Base-by-base conservation (phyloP, 2,888 invertebrate genomes). In the Drosophila suboccidentalis region DNA sequence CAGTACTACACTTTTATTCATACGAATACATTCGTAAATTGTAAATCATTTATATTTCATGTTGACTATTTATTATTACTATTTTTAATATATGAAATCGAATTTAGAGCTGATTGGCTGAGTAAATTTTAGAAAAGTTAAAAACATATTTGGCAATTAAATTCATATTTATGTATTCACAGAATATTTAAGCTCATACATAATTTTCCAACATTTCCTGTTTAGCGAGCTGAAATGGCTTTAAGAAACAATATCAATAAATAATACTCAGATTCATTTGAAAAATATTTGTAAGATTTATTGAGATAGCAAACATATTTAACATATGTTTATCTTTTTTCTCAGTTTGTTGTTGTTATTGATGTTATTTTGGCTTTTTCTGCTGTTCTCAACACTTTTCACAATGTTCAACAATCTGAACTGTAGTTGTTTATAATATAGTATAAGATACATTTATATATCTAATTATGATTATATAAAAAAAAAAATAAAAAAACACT, bases 241-340 rank as follows among this genome's bases (percentile, higher is more conserved):
- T 26, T 10, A 5, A 4, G 11, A 4, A 0, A 15, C 26, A 53
- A 39, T 15, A 3, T 39, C n/a, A 53, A 32, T 13, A 13, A 36
- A 15, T 26, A 32, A 22, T 29, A 34, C 10, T 5, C 13, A 2
- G 22, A 43, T 50, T 58, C 13, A 11, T 49, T 66, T 66, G 61
- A 26, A 44, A 43, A 75, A 78, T 78, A 73, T 60, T 63, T 60
- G 47, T 60, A 63, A 55, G 29, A 61, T 78, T 78, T 80, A 78
- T 78, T 78, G 77, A 78, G 68, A 72, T 60, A 78, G 72, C 78
- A 72, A 68, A 60, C 41, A 54, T 63, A 58, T 51, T 22, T 0
- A 44, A 47, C 9, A 64, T 53, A 38, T 63, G 49, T 43, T 61
- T 50, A 22, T 59, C 10, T 1, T 46, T 36, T 46, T 38, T 32